Base-by-base conservation (phyloP, 2,888 invertebrate genomes). In the Acronicta psi region DNA sequence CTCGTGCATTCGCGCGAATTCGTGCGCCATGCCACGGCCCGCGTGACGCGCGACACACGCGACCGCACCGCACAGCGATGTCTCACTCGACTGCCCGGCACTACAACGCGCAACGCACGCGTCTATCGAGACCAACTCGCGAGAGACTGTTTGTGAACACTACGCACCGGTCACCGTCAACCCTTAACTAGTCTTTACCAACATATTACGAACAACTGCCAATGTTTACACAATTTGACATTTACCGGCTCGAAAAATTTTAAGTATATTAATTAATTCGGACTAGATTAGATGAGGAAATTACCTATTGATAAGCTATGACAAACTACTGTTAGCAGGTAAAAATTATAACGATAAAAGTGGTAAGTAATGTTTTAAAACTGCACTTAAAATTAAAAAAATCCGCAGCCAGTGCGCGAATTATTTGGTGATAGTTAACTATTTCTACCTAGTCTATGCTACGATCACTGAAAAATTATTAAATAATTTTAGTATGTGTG, bases 1-100 rank as follows among this genome's bases (percentile, higher is more conserved):
- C 17, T 87, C 87, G 54, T 86, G 87, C n/a, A 83, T 76, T 5
- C 84, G 84, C 58, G 80, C 59, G 68, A 75, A 86, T 6, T 89
- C 87, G 53, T 83, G 83, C 74, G 89, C 80, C 89, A 90, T 89
- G 55, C 57, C 79, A 73, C 56, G 61, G 16, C 13, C 16, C 43
- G 59, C 49, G 55, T 29, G 43, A 25, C 59, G 49, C 54, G 52
- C 51, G 45, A 47, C 47, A 41, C 49, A 53, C 70, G 68, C 79
- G 73, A 68, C 77, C 70, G 68, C 69, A 40, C 59, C 60, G 65
- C 54, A 62, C 77, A 58, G 51, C 72, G 60, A 59, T 61, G 13
- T 25, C 44, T 18, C 52, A 55, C 69, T 47, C 69, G 66, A 80
- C 80, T 69, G 72, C 29, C 54, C 54, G 62, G 34, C 6, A 4